Evolutionary conservation across 2,888 invertebrate genomes (phyloP), one percentile per base, ranked within the genome.

Genomic region (Subacronicta megacephala): DNA sequence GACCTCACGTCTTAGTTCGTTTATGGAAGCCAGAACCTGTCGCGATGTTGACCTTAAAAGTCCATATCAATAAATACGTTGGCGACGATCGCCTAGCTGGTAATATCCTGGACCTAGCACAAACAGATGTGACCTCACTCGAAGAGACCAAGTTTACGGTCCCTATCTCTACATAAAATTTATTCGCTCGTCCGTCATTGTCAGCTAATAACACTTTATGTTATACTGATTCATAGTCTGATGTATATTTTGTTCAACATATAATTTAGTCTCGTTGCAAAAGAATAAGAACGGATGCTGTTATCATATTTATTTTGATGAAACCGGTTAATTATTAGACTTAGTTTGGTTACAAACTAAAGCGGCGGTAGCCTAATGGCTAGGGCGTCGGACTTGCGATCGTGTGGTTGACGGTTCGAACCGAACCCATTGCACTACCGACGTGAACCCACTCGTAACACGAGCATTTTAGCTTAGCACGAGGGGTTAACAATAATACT

Each of bases 61-160:
- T 54, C 70, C 64, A 70, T 74, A 74, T 71, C 78, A 63, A 77
- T 80, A 80, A 78, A 79, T 80, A 75, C 68, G 64, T 63, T 75
- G 58, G 72, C 63, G 72, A 73, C 64, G 61, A 56, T 44, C 53
- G 56, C 36, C 49, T 26, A 41, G 50, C 50, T 44, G 35, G 57
- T 62, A 51, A 42, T 29, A 64, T 60, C 47, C 54, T 58, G 58
- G 55, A 51, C 42, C 37, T 43, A 33, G 55, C 37, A 53, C 37
- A 51, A 57, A 67, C 52, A 55, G 41, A 64, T 61, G 49, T 55
- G 73, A 72, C 60, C 72, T 62, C 62, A 23, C 53, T 62, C 36
- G 43, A 40, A 31, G 35, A 23, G 47, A 49, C 55, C 49, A 68
- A 73, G 68, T 68, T 72, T 64, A 62, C 56, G 47, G 64, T 47